Base-by-base conservation (phyloP, 2,113 vertebrate species). In the Tachysurus vachellii region DNA sequence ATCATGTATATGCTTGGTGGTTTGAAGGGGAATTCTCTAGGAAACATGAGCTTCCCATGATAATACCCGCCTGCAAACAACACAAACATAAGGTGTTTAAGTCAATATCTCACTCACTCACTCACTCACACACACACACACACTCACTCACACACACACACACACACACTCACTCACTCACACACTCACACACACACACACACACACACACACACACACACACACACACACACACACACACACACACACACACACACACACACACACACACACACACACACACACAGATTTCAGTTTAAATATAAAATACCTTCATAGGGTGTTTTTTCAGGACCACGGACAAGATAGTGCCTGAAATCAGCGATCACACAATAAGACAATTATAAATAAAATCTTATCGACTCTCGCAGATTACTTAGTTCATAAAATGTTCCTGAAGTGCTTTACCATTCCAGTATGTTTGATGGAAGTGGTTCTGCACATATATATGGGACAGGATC, bases 1-100 rank as follows among this genome's bases (percentile, higher is more conserved):
- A 98, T 99, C 98, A 99, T 99, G 93, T 99, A 99, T 95, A 99
- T 99, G 95, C 98, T 99, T 87, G 98, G 98, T 87, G 98, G 98
- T 89, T 99, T 99, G 89, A 99, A 99, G 17, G 98, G 98, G 87
- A 99, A 99, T 93, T 99, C 98, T 85, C 98, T 93, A 47, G 98
- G 98, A 91, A 99, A 99, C 89, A 99, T 94, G 13, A 99, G 94
- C 88, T 99, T 99, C 86, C 98, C 98, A 4, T 99, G 98, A 87
- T 99, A 99, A 94, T 97, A 99, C 84, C 98, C 98, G 90, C 98
- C 98, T 99, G 54, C 0, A 28, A 88, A 23, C 50, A 5, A 26
- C 77, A 87, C 90, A 21, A n/a, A 89, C 10, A 16, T 17, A 23
- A 59, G 66, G 28, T 2, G 9, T 76, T 57, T 62, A 68, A 76